Percentiles rank a stretch among this genome's conserved stretches.
phyloP scores from a whole-genome alignment of 2,888 invertebrate species.

The Ennomos fuscantarius region DNA sequence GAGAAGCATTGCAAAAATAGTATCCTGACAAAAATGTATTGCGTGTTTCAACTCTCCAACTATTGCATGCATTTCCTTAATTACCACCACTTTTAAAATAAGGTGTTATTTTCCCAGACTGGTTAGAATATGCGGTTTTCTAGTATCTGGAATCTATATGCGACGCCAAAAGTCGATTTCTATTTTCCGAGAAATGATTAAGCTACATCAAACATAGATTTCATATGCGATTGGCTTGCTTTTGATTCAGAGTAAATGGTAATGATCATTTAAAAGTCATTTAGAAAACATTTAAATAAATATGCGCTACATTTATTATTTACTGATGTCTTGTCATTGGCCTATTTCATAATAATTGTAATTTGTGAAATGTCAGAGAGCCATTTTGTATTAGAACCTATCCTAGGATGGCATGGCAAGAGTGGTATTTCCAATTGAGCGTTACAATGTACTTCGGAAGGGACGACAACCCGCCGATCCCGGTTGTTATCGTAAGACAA shows the following conservation, averaged over 20 bases:
- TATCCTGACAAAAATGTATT: conserved; percentile 6
- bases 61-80: conserved; percentile 23
- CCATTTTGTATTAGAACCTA: too few species aligned
- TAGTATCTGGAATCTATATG: conserved; percentile 19
- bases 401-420: too few species aligned
- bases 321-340: neutral
- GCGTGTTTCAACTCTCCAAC: conserved; percentile 11
- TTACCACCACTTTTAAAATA: conserved; percentile 22
- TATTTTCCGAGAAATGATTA: conserved; percentile 26
- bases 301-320: neutral
- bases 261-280: conserved; percentile 23
- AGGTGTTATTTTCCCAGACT: conserved; percentile 22
- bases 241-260: conserved; percentile 13
- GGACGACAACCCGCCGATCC: too few species aligned
- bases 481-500: too few species aligned
- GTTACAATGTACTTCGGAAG: too few species aligned
- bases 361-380: too few species aligned
- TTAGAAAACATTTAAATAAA: conserved; percentile 5
- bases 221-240: conserved; percentile 11
- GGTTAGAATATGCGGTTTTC: conserved; percentile 25
- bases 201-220: conserved; percentile 19
- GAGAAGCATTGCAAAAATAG: conserved; percentile 6
- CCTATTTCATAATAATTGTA: neutral
- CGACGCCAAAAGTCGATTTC: conserved; percentile 26
- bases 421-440: too few species aligned